Conservation (phyloP, 2,888 invertebrate species). For the Euplexia lucipara region DNA sequence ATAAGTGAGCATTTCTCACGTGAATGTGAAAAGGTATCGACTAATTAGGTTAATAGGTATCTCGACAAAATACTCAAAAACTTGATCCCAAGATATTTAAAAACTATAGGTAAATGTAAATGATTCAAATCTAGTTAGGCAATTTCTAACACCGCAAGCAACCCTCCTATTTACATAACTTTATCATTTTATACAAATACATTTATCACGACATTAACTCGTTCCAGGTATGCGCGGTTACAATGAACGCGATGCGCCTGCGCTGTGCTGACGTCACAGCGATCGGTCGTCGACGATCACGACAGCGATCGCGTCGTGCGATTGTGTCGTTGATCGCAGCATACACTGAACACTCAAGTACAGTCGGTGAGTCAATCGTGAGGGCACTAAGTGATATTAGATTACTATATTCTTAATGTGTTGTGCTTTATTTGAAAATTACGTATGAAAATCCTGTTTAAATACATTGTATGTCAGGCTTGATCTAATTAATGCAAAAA, state of each 20-base stretch:
- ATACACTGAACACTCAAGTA: slow-evolving; percentile 62
- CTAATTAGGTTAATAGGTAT: no score
- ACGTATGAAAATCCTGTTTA: no score
- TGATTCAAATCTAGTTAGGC: no score
- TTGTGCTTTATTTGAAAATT: slow-evolving; percentile 26
- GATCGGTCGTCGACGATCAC: slow-evolving; percentile 57
- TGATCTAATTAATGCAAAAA: slow-evolving; percentile 19
- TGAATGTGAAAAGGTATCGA: no score
- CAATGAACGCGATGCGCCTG: slow-evolving; percentile 76
- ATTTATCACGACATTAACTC: slow-evolving; percentile 25
- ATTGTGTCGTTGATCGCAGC: slow-evolving; percentile 54
- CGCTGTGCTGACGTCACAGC: slow-evolving; percentile 72
- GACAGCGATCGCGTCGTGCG: slow-evolving; percentile 45
- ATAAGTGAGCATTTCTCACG: no score
- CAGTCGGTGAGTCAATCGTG: slow-evolving; percentile 69
- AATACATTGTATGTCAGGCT: no score
- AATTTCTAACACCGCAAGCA: no score
- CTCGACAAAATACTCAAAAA: no score
- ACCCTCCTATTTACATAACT: slow-evolving; percentile 9
- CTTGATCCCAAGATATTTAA: background rate
- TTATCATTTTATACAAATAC: slow-evolving; percentile 33
- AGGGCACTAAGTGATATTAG: slow-evolving; percentile 66
- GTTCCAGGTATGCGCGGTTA: slow-evolving; percentile 87
- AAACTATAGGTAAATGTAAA: no score
- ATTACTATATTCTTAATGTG: slow-evolving; percentile 34